phyloP scores from a whole-genome alignment of 2,888 invertebrate genomes.

The Hypena proboscidalis region DNA sequence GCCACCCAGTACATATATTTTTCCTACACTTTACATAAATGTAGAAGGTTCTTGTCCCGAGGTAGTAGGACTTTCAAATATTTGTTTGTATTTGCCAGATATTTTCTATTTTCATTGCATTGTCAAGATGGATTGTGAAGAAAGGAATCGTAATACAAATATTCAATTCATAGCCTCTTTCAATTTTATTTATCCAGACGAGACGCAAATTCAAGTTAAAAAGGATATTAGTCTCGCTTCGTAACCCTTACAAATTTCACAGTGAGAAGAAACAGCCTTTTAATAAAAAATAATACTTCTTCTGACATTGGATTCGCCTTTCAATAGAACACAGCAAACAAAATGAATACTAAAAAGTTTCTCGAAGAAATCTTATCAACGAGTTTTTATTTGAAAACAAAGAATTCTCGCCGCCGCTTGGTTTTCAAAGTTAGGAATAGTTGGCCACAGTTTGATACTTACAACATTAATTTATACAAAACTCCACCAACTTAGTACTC shows the following conservation, averaged over 20 bases:
- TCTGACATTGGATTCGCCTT: slow-evolving; percentile 26
- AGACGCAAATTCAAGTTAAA: slow-evolving; percentile 2
- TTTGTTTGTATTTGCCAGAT: neutral
- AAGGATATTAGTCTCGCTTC: slow-evolving; percentile 30
- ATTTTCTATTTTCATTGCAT: neutral
- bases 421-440: slow-evolving; percentile 46
- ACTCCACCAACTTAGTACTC: slow-evolving; percentile 46
- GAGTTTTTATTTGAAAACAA: slow-evolving; percentile 40
- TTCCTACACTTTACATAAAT: slow-evolving; percentile 27
- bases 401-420: slow-evolving; percentile 32
- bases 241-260: slow-evolving; percentile 25
- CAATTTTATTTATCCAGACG: too few species aligned
- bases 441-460: slow-evolving; percentile 42
- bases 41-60: slow-evolving; percentile 10
- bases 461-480: slow-evolving; percentile 45
- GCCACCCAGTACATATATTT: slow-evolving; percentile 42
- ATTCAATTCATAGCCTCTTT: neutral
- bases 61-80: slow-evolving; percentile 9
- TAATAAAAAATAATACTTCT: slow-evolving; percentile 31
- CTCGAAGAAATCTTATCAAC: slow-evolving; percentile 41
- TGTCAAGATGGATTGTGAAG: too few species aligned
- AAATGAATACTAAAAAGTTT: slow-evolving; percentile 37
- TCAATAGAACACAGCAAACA: slow-evolving; percentile 34
- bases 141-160: neutral
- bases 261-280: slow-evolving; percentile 17